Evolutionary conservation across 2,113 vertebrate genomes (phyloP).

Genomic region (Malurus elegans): DNA sequence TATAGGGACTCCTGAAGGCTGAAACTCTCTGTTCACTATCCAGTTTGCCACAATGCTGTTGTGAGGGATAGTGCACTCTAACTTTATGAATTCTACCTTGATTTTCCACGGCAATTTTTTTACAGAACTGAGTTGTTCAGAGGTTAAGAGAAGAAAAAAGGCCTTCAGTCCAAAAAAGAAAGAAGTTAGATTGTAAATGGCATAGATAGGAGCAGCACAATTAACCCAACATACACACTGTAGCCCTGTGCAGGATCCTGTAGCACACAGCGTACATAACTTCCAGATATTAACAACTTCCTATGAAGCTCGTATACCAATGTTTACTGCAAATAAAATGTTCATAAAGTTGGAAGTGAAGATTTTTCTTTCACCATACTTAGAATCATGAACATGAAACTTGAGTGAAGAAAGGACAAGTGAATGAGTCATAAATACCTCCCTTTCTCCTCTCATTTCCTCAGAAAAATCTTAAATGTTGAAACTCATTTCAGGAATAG

Average conservation of each 20-base stretch:
- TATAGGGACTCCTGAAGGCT: background rate
- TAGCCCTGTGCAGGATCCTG: background rate
- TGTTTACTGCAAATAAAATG: background rate
- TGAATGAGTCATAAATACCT: background rate
- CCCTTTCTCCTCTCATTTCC: background rate
- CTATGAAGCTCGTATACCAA: background rate
- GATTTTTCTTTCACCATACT: background rate
- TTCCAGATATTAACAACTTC: background rate
- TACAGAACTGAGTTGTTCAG: background rate
- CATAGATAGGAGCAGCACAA: background rate
- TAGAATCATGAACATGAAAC: background rate
- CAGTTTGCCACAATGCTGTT: background rate
- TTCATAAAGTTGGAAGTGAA: background rate
- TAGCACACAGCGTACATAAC: background rate
- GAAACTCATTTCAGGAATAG: background rate
- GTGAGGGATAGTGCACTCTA: background rate
- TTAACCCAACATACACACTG: background rate
- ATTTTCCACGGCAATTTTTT: background rate
- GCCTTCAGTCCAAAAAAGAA: background rate
- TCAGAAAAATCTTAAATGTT: background rate
- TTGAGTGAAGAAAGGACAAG: background rate
- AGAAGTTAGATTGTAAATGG: background rate
- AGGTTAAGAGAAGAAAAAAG: background rate
- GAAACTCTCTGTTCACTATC: background rate
- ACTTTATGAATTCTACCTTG: background rate